Evolutionary conservation across 1,140 invertebrate species (phyloP).

Genomic region (Calliopsis andreniformis): DNA sequence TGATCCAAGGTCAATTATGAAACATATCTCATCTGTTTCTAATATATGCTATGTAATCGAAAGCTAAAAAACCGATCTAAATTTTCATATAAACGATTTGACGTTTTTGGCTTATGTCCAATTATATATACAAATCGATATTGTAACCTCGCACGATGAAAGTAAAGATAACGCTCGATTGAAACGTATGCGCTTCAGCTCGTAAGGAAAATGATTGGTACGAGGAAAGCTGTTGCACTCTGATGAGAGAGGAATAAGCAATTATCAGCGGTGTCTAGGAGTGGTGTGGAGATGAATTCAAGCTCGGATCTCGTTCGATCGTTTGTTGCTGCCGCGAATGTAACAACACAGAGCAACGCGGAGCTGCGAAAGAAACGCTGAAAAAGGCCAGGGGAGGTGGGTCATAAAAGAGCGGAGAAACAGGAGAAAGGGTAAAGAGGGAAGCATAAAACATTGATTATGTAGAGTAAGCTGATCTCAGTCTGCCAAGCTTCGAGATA

Average conservation of each 20-base stretch:
- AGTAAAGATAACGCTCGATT: neutral
- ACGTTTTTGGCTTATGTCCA: slow-evolving; percentile 21
- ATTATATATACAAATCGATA: slow-evolving; percentile 29
- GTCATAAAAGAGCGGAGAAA: slow-evolving; percentile 9
- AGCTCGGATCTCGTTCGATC: neutral
- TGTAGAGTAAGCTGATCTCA: slow-evolving; percentile 37
- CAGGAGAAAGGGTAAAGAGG: slow-evolving; percentile 21
- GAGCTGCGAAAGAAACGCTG: neutral
- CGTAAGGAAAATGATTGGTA: too few species aligned
- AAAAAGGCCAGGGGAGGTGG: slow-evolving; percentile 8
- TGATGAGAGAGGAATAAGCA: neutral
- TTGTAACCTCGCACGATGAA: slow-evolving; percentile 10
- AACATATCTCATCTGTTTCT: too few species aligned
- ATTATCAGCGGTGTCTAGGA: too few species aligned
- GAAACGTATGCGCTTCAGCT: neutral
- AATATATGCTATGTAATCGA: too few species aligned
- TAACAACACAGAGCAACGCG: slow-evolving; percentile 1
- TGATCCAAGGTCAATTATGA: too few species aligned
- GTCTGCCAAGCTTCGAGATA: slow-evolving; percentile 23
- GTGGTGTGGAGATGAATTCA: too few species aligned
- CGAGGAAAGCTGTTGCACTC: too few species aligned
- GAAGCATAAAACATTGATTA: slow-evolving; percentile 63
- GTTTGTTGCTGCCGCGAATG: neutral
- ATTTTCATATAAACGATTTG: neutral
- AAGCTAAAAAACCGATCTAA: neutral